Base-by-base conservation (phyloP, 2,797 vertebrate species). In the Leptatherina wallacei region DNA sequence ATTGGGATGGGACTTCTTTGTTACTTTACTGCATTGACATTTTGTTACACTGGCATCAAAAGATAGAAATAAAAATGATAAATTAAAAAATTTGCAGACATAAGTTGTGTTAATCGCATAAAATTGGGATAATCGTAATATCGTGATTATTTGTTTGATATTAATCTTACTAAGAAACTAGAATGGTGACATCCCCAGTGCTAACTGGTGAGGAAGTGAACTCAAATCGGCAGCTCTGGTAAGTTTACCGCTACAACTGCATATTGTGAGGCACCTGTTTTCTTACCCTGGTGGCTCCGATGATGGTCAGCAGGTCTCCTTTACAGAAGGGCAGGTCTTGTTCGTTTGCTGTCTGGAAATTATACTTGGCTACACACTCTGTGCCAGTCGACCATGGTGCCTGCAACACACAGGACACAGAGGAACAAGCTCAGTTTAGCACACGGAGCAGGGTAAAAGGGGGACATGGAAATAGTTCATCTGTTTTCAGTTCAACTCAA, bases 311-410 rank as follows among this genome's bases (percentile, higher is more conserved):
- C 65, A 99, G 95, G 0, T 99, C 98, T 81, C 98, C 98, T 94
- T 98, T 99, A 90, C 93, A 96, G 95, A 99, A 99, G 71, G 97
- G 96, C 84, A 99, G 96, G 92, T 99, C 98, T 86, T 99, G 97
- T 71, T 98, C 96, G 0, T 97, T 96, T 11, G 96, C 96, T 84
- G 96, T 96, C 20, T 97, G 96, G 93, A 99, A 99, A 89, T 98
- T 99, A 92, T 99, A 99, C 85, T 98, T 98, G 91, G 98, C 98
- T 83, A 99, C 96, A 88, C 98, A 99, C 91, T 99, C 97, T 69
- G 98, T 97, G 94, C 97, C 97, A 3, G 95, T 93, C 0, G 96
- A 94, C 98, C 98, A 99, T 65, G 91, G 94, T 64, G 79, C 94
- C 96, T 95, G 65, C 7, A 61, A 52, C 42, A 78, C 13, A 69